Evolutionary conservation across 2,888 invertebrate genomes (phyloP), one percentile per base, ranked within the genome.

Genomic region (Periphyllus acericola): DNA sequence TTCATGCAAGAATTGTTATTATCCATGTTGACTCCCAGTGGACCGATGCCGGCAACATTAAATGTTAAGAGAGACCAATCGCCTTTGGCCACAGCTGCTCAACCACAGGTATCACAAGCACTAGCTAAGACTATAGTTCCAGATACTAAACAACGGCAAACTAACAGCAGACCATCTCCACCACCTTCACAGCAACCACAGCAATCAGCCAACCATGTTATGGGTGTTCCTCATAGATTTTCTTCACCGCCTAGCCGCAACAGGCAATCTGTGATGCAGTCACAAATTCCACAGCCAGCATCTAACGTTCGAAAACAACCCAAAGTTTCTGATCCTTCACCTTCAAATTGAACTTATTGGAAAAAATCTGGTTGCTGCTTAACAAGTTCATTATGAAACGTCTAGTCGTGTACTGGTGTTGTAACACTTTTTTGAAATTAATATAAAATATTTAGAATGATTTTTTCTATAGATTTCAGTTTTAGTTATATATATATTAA

Each of bases 1-100:
- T 95, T 95, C 92, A 94, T 95, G 89, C 95, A 95, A 92, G 94
- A 95, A 91, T 92, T 95, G 90, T 92, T 95, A 90, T 92, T 95
- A 90, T 94, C 94, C 71, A 93, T 94, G 89, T 91, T 94, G 83
- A 89, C 89, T 79, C 89, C 83, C 36, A 79, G 74, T 71, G 87
- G 19, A 55, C 8, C 72, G 8, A 46, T 32, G 11, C 32, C 87
- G 40, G 36, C 25, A 74, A n/a, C 87, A 32, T 81, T 21, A 29
- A 79, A 74, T 66, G 25, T 46, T 32, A 87, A 87, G 32, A 87
- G 66, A 87, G 87, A 81, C 25, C 87, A 81, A 40, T 60, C 74
- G 5, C 60, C 87, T 60, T n/a, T 72, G 36, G 29, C 87, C 19
- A 52, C 80, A 74, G n/a, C 74, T 34, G 72, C 79, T 72, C 87